Conservation (phyloP, 2,113 vertebrate species). For the Macrotis lagotis region DNA sequence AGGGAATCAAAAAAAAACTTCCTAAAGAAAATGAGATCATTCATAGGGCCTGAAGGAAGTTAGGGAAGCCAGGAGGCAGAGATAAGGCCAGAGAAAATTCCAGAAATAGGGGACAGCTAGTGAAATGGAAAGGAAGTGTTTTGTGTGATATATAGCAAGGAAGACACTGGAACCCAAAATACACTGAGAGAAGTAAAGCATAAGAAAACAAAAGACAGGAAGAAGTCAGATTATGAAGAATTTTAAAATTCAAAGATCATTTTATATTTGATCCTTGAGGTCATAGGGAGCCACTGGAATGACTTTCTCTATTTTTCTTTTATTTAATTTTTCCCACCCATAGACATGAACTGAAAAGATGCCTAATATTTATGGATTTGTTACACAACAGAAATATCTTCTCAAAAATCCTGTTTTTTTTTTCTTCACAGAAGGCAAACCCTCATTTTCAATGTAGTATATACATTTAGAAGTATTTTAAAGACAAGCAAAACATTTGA, state of each 20-base stretch:
- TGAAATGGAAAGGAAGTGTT: too few relatives aligned
- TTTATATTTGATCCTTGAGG: not conserved
- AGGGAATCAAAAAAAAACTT: too few relatives aligned
- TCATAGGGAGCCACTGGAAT: not conserved
- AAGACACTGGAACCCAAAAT: too few relatives aligned
- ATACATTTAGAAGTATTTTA: not conserved
- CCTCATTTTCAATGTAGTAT: not conserved
- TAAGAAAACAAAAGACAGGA: not conserved
- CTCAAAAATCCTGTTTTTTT: not conserved
- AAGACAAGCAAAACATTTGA: constrained; percentile 30
- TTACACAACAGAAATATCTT: not conserved
- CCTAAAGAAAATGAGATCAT: too few relatives aligned
- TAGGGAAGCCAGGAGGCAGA: too few relatives aligned
- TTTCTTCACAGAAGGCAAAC: not conserved
- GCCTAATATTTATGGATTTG: not conserved
- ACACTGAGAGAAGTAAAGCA: not conserved
- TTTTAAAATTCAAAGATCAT: not conserved
- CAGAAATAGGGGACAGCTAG: too few relatives aligned
- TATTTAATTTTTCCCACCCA: not conserved
- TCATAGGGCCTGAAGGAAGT: too few relatives aligned
- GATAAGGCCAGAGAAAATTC: too few relatives aligned
- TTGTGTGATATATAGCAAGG: too few relatives aligned
- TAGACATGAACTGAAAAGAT: not conserved
- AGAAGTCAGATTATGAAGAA: not conserved
- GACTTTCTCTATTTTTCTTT: not conserved